Conservation (phyloP, 2,797 vertebrate species). For the Selene dorsalis region DNA sequence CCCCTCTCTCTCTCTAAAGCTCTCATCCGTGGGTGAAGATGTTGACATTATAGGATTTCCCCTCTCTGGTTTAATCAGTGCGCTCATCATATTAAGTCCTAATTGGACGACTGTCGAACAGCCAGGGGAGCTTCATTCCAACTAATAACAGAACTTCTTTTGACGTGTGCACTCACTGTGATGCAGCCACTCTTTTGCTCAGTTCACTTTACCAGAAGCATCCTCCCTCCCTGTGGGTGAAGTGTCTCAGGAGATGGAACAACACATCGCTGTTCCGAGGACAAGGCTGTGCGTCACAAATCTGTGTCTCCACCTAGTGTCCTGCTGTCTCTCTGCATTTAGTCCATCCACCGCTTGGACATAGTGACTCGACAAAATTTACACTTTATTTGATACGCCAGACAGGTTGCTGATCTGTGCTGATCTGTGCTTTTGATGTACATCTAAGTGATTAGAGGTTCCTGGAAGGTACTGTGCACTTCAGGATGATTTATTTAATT, state of each 20-base stretch:
- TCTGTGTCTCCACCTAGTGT: constrained; percentile 75
- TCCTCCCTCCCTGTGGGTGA: constrained; percentile 25
- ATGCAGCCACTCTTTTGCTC: constrained; percentile 25
- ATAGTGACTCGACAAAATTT: neutral
- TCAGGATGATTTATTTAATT: no score
- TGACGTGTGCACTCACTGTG: constrained; percentile 57
- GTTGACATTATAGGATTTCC: constrained; percentile 50
- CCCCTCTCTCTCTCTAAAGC: constrained; percentile 28
- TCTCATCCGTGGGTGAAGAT: constrained; percentile 48
- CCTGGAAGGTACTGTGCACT: neutral
- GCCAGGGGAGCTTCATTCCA: constrained; percentile 44
- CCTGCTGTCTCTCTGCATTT: neutral
- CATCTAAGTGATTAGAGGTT: neutral
- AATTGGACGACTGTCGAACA: constrained; percentile 71
- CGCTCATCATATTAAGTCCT: constrained; percentile 48
- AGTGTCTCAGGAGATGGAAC: constrained; percentile 10
- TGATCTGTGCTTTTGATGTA: neutral
- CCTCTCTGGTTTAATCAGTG: constrained; percentile 58
- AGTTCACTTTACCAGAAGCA: constrained; percentile 42
- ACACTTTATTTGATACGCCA: neutral
- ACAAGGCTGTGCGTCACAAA: constrained; percentile 1
- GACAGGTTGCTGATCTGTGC: neutral
- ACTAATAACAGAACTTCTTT: constrained; percentile 48
- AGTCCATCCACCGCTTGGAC: neutral
- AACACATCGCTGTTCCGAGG: neutral